Conservation (phyloP, 2,113 vertebrate genomes). For the Aegotheles bennettii region DNA sequence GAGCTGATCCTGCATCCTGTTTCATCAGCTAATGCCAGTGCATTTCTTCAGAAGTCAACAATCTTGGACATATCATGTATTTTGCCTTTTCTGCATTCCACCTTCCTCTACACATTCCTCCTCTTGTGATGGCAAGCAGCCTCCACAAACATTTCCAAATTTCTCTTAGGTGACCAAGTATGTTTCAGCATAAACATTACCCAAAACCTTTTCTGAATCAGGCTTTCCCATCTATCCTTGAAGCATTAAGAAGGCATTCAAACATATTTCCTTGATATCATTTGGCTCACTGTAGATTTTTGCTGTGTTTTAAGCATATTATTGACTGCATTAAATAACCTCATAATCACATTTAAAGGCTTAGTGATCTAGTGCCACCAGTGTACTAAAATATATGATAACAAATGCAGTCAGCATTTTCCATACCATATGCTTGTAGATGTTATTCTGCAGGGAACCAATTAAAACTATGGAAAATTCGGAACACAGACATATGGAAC, state of each 20-base stretch:
- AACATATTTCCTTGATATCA: background rate
- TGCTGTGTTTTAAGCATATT: conserved; percentile 32
- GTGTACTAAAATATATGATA: conserved; percentile 66
- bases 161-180: background rate
- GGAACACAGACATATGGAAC: conserved; percentile 83
- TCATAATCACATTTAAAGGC: conserved; percentile 69
- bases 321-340: conserved; percentile 59
- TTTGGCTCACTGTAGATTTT: conserved; percentile 33
- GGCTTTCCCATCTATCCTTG: background rate
- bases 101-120: background rate
- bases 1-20: background rate
- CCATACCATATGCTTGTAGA: conserved; percentile 80
- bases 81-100: background rate
- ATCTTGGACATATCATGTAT: fast-evolving
- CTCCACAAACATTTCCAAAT: background rate
- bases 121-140: background rate
- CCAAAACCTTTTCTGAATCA: background rate
- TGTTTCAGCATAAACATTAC: background rate
- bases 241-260: background rate
- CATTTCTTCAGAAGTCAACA: background rate
- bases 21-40: background rate
- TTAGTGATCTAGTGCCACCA: conserved; percentile 64
- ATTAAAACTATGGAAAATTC: conserved; percentile 89
- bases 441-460: conserved; percentile 85
- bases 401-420: conserved; percentile 85